Percentiles rank a stretch among this genome's conserved stretches.
Evolutionary conservation across 1,140 invertebrate species (phyloP).

Genomic region (Bombus soroeensis): DNA sequence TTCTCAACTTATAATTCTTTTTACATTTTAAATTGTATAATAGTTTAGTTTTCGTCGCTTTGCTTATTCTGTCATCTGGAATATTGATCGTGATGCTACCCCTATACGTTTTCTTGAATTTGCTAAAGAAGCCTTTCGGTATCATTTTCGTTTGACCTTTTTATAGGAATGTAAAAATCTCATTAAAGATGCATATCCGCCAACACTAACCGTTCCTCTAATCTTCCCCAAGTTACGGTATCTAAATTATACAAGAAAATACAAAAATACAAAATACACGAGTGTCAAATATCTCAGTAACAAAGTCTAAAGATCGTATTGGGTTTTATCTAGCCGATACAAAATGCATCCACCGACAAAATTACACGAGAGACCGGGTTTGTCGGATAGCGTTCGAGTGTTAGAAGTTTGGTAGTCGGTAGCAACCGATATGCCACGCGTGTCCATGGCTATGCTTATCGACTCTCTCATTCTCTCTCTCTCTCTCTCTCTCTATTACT

Average conservation of each 20-base stretch:
- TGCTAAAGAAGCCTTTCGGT: no score
- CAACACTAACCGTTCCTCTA: no score
- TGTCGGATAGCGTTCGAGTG: conserved; percentile 26
- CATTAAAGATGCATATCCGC: no score
- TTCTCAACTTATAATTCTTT: no score
- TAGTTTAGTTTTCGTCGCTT: no score
- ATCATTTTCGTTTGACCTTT: no score
- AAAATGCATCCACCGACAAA: conserved; percentile 48
- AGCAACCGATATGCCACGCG: conserved; percentile 48
- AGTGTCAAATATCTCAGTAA: no score
- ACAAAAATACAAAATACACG: background rate
- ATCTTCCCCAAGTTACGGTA: background rate
- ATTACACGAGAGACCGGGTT: conserved; percentile 26
- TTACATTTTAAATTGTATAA: no score
- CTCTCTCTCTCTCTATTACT: conserved; percentile 2
- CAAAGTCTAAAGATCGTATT: background rate
- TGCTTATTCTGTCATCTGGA: no score
- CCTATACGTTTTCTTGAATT: no score
- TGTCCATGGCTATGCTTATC: conserved; percentile 32
- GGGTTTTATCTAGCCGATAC: conserved; percentile 10
- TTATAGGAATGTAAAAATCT: no score
- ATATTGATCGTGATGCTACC: no score
- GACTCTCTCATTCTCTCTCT: background rate
- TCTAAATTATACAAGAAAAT: background rate
- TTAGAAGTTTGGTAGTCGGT: conserved; percentile 57